Percentiles rank a stretch among this genome's conserved stretches.
Conservation (phyloP, 1,140 invertebrate genomes). For the Notospermus geniculatus region DNA sequence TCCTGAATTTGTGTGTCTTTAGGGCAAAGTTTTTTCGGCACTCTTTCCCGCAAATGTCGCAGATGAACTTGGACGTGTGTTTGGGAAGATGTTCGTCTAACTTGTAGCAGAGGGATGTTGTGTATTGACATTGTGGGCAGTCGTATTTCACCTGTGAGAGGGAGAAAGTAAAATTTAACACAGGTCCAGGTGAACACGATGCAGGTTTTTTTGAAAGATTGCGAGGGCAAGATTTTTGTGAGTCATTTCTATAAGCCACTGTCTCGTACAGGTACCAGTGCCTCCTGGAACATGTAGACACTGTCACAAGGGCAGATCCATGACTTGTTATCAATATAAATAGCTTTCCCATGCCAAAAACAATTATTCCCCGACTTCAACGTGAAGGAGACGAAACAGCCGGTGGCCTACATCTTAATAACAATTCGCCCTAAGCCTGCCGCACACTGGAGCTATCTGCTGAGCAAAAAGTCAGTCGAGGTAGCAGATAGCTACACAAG, state of each 20-base stretch:
- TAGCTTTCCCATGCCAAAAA: not conserved
- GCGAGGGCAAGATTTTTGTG: not conserved
- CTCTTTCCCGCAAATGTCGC: constrained; percentile 20
- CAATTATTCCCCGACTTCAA: constrained; percentile 5
- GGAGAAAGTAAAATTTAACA: no score
- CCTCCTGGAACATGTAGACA: not conserved
- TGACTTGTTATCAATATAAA: not conserved
- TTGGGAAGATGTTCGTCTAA: constrained; percentile 1
- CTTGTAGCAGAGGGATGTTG: not conserved
- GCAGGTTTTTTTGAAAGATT: not conserved
- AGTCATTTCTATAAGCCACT: not conserved
- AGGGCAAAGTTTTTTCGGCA: constrained; percentile 19
- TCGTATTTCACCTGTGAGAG: constrained; percentile 15
- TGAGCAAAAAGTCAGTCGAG: no score
- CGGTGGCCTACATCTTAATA: no score
- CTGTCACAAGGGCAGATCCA: not conserved
- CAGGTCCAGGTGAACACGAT: not conserved
- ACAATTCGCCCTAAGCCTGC: no score
- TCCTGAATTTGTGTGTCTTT: constrained; percentile 18
- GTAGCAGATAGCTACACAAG: no score
- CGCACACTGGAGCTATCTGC: no score
- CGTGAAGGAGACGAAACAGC: no score
- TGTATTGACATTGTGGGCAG: constrained; percentile 17
- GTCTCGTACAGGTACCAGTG: not conserved
- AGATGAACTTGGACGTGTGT: constrained; percentile 15